phyloP scores from a whole-genome alignment of 1,140 invertebrate genomes.

The Halesus radiatus region DNA sequence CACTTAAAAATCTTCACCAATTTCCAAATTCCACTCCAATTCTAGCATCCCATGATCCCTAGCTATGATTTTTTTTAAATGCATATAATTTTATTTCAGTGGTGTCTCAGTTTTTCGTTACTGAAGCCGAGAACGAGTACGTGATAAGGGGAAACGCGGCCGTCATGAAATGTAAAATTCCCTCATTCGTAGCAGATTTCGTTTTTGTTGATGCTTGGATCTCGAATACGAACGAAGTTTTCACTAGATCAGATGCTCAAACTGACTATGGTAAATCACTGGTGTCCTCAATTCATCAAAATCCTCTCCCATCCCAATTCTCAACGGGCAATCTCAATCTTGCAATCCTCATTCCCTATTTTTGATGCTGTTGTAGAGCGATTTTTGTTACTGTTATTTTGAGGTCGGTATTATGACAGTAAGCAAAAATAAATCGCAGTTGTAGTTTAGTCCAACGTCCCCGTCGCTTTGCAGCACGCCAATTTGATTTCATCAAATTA shows the following conservation, averaged over 20 bases:
- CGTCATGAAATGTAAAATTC: constrained; percentile 94
- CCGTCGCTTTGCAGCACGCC: constrained; percentile 6
- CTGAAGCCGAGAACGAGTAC: constrained; percentile 94
- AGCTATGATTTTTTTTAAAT: background rate
- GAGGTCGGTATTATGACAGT: no score
- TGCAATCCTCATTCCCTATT: constrained; percentile 19
- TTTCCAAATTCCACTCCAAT: background rate
- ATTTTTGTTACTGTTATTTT: background rate
- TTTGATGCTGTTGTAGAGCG: background rate
- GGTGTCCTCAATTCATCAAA: constrained; percentile 12
- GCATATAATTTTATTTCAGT: constrained; percentile 71
- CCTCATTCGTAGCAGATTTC: constrained; percentile 94
- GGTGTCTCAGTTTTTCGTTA: constrained; percentile 89
- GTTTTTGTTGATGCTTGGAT: constrained; percentile 90
- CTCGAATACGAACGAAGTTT: constrained; percentile 80
- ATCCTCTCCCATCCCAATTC: constrained; percentile 41
- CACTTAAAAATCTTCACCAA: constrained; percentile 24
- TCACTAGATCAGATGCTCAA: constrained; percentile 71
- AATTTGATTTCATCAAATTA: constrained; percentile 31
- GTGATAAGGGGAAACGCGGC: constrained; percentile 93
- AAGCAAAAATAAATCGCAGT: background rate
- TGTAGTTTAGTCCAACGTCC: background rate
- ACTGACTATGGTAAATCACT: constrained; percentile 69
- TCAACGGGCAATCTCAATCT: background rate
- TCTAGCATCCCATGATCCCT: background rate